Evolutionary conservation across 2,113 vertebrate genomes (phyloP).

Genomic region (Notarius lentiginosus): DNA sequence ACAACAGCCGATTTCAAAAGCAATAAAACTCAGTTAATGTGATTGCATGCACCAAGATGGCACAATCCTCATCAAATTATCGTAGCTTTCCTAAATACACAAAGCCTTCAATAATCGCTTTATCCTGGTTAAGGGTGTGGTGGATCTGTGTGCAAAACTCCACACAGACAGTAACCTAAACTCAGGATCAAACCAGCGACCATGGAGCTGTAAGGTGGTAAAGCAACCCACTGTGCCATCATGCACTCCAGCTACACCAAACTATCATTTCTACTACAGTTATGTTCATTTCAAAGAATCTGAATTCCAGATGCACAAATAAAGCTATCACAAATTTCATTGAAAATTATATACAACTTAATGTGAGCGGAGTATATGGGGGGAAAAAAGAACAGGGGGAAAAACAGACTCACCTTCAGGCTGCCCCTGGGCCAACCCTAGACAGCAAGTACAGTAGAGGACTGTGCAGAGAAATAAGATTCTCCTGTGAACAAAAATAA

Average conservation of each 20-base stretch:
- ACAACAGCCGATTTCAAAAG: not conserved
- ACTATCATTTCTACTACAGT: not conserved
- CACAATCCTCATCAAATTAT: not conserved
- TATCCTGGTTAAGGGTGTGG: not conserved
- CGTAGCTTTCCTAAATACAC: not conserved
- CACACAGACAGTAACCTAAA: not conserved
- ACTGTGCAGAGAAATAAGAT: slow-evolving; percentile 86
- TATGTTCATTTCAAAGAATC: not conserved
- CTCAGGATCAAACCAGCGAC: not conserved
- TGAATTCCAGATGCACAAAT: not conserved
- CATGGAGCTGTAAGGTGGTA: not conserved
- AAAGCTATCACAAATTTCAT: not conserved
- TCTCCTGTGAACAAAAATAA: slow-evolving; percentile 74
- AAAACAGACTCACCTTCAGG: slow-evolving; percentile 81
- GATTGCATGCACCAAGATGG: no score
- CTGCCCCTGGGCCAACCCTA: slow-evolving; percentile 82
- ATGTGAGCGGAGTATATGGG: not conserved
- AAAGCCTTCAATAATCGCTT: not conserved
- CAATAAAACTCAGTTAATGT: not conserved
- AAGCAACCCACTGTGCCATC: not conserved
- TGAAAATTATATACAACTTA: not conserved
- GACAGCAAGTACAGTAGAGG: slow-evolving; percentile 81
- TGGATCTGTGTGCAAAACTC: not conserved
- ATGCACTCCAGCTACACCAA: not conserved
- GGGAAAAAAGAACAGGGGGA: not conserved